Evolutionary conservation across 2,797 vertebrate genomes (phyloP).

Genomic region (Hippocampus kuda): DNA sequence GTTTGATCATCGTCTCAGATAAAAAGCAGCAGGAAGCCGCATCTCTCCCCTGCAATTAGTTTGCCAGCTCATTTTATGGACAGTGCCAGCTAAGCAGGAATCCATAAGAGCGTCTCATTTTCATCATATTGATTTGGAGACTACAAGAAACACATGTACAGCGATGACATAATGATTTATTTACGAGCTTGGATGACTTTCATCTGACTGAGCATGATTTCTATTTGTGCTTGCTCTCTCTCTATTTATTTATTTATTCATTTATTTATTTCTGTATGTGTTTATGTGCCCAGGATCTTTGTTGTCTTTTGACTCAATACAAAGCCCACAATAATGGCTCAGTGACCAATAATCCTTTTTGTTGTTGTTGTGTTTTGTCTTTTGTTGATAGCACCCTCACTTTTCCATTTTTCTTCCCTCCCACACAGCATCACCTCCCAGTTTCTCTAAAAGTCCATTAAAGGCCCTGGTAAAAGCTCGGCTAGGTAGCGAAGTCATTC

Average conservation of each 20-base stretch:
- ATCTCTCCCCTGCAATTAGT: slow-evolving; percentile 39
- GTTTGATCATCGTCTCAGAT: slow-evolving; percentile 52
- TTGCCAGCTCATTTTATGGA: slow-evolving; percentile 36
- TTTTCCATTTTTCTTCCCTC: slow-evolving; percentile 20
- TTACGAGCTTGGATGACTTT: slow-evolving; percentile 55
- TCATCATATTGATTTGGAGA: slow-evolving; percentile 58
- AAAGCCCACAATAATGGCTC: too few relatives aligned
- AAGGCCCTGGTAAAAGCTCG: slow-evolving; percentile 79
- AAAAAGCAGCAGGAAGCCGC: slow-evolving; percentile 28
- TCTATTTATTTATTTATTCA: too few relatives aligned
- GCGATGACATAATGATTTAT: slow-evolving; percentile 61
- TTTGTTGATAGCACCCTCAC: slow-evolving; percentile 9
- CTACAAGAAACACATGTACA: slow-evolving; percentile 47
- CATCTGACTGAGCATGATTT: slow-evolving; percentile 40
- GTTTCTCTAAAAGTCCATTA: slow-evolving; percentile 83
- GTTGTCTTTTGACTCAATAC: too few relatives aligned
- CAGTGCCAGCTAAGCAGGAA: slow-evolving; percentile 44
- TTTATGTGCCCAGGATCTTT: slow-evolving; percentile 12
- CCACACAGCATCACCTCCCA: slow-evolving; percentile 78
- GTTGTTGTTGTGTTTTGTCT: neutral
- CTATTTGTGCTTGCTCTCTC: slow-evolving; percentile 16
- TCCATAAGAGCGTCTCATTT: slow-evolving; percentile 58
- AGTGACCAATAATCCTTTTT: slow-evolving; percentile 2
- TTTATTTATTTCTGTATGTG: neutral
- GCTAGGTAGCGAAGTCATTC: slow-evolving; percentile 77